These are phyloP conservation scores for Anastatus disparis DNA, from an alignment of 1,140 invertebrate genomes.

Conservation along the genomic window DNA sequence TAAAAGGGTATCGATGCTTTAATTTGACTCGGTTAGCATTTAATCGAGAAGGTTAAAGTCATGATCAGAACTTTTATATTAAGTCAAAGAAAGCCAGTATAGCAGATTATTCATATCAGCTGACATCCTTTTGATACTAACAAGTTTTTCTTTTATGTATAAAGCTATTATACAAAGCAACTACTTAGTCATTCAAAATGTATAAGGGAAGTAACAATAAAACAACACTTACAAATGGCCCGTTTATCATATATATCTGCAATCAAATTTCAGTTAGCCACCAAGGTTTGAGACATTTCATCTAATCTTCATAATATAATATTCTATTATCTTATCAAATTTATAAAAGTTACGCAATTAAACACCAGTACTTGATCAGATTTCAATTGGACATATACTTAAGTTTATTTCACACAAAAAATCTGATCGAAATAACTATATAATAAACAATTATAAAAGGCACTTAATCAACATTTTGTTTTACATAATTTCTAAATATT, in stretches of 20 bases:
- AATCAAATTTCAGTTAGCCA: constrained; percentile 2
- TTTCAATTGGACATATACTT: background rate
- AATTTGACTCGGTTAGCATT: background rate
- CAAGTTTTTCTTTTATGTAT: background rate
- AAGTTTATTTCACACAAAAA: background rate
- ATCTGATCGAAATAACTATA: background rate
- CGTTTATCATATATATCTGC: background rate
- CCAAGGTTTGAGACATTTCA: background rate
- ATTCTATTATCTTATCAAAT: constrained; percentile 15
- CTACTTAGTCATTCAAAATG: background rate
- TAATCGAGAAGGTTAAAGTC: background rate
- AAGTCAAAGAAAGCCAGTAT: background rate
- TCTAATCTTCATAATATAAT: background rate
- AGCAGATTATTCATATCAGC: background rate
- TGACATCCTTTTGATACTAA: background rate
- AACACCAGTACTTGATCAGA: background rate
- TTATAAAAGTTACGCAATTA: constrained; percentile 16
- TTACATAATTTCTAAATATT: background rate
- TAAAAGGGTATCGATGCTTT: background rate
- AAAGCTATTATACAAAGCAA: too few relatives aligned
- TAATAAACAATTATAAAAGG: background rate
- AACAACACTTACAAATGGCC: constrained; percentile 9
- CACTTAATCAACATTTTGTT: constrained; percentile 11
- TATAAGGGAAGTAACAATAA: background rate
- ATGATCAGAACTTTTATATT: background rate